Conservation (phyloP, 2,888 invertebrate genomes). For the Habroteleia sp. region DNA sequence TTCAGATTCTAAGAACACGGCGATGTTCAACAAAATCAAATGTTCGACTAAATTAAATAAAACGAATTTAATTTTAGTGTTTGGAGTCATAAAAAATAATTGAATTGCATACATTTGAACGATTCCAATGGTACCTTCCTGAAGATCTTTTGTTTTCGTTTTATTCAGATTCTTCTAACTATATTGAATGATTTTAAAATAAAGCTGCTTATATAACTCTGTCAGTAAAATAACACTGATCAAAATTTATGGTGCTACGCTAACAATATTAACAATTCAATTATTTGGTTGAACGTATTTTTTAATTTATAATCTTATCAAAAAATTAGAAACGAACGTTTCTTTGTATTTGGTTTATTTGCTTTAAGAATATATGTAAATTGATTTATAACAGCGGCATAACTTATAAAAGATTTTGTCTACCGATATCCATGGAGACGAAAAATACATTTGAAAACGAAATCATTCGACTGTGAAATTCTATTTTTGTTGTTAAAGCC, state of each 20-base stretch:
- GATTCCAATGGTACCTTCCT: conserved; percentile 1
- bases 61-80: conserved; percentile 25
- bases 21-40: conserved; percentile 33
- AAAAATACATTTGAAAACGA: conserved; percentile 47
- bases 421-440: conserved; percentile 13
- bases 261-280: no score
- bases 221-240: no score
- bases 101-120: conserved; percentile 33
- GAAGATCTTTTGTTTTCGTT: not conserved
- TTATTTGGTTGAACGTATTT: no score
- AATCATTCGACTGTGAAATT: conserved; percentile 52
- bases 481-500: conserved; percentile 42
- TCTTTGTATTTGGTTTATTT: no score
- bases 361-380: conserved; percentile 37
- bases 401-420: conserved; percentile 32
- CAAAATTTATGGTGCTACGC: no score
- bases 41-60: conserved; percentile 16
- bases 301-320: no score
- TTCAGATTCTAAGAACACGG: conserved; percentile 35
- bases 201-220: no score
- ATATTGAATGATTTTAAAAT: conserved; percentile 6
- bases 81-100: conserved; percentile 40
- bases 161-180: conserved; percentile 13
- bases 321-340: no score
- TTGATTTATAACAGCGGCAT: conserved; percentile 31